These are phyloP conservation scores for Eidolon dupreanum DNA, from an alignment of 2,797 vertebrate species.

Conservation along the genomic window DNA sequence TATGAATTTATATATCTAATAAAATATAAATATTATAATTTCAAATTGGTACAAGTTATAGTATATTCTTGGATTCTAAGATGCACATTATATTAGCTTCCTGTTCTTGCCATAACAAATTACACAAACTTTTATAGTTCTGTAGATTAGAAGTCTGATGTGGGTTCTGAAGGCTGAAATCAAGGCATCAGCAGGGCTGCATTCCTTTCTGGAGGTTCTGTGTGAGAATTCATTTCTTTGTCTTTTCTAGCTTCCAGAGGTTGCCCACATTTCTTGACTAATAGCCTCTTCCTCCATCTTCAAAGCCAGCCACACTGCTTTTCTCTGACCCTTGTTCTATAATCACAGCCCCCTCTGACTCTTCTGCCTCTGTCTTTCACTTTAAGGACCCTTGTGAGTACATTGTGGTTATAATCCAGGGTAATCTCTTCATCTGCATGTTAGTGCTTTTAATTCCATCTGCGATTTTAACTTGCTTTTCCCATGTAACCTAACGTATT, in stretches of 20 bases:
- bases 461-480: slow-evolving; percentile 15
- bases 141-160: neutral
- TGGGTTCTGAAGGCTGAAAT: neutral
- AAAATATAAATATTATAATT: slow-evolving; percentile 39
- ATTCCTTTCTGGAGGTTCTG: neutral
- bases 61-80: neutral
- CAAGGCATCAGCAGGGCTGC: too few species aligned
- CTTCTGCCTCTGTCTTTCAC: neutral
- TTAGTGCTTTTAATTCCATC: neutral
- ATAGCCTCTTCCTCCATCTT: neutral
- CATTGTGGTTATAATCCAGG: neutral
- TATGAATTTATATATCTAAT: slow-evolving; percentile 33
- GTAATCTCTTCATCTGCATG: neutral
- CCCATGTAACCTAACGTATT: neutral
- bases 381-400: neutral
- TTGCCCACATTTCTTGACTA: neutral
- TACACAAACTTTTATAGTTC: neutral
- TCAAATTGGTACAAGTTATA: neutral
- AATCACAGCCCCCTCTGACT: neutral
- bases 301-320: neutral
- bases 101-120: neutral
- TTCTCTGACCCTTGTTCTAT: neutral
- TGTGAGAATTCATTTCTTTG: neutral
- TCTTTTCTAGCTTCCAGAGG: neutral
- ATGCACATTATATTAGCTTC: neutral